Evolutionary conservation across 37 sponge, comb jelly and placozoan genomes (phyloP).

Genomic region (Oopsacas minuta): DNA sequence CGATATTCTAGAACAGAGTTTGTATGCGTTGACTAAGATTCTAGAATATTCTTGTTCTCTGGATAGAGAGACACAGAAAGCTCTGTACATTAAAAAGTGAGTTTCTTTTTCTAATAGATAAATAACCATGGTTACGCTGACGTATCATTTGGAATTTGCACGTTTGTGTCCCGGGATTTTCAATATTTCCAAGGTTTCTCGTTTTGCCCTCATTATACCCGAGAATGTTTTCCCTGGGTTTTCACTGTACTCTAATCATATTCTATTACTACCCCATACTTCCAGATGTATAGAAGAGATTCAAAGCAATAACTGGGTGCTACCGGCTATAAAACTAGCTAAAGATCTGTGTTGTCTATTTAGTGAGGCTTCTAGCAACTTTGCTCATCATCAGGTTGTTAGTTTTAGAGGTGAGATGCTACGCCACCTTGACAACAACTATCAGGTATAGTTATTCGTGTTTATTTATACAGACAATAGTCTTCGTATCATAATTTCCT

Average conservation of each 20-base stretch:
- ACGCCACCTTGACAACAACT: background rate
- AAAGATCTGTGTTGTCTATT: constrained; percentile 64
- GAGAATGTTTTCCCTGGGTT: too few relatives aligned
- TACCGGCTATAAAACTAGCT: constrained; percentile 83
- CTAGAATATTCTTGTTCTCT: constrained; percentile 92
- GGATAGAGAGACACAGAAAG: background rate
- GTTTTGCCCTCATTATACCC: too few relatives aligned
- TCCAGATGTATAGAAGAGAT: constrained; percentile 60
- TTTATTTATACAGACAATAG: background rate
- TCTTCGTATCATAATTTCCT: background rate
- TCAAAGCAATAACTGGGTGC: constrained; percentile 52
- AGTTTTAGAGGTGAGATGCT: background rate
- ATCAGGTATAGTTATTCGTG: background rate
- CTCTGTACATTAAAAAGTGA: background rate
- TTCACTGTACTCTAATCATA: background rate
- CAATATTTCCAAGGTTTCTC: background rate
- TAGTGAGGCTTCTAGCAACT: background rate
- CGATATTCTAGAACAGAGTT: constrained; percentile 89
- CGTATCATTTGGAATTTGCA: background rate
- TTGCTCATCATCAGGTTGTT: background rate
- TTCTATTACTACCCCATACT: background rate
- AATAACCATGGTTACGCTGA: background rate
- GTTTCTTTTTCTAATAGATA: too few relatives aligned
- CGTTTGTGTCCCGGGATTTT: background rate
- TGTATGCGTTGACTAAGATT: constrained; percentile 87